Evolutionary conservation across 2,888 invertebrate genomes (phyloP).

Genomic region (Acleris literana): DNA sequence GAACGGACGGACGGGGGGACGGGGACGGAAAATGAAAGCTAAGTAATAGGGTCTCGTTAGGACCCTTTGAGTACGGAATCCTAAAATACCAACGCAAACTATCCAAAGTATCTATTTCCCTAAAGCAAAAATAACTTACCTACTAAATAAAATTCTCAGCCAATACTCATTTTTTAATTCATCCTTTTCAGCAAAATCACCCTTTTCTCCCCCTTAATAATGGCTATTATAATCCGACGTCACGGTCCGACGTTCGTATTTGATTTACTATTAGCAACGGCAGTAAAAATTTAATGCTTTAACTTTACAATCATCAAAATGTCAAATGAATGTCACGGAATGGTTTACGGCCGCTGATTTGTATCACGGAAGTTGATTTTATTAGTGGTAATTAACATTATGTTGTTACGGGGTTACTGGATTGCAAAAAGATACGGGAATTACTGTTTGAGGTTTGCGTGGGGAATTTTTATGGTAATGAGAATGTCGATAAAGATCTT

Average conservation of each 20-base stretch:
- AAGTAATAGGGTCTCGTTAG: no score
- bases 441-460: not conserved
- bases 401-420: not conserved
- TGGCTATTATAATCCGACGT: not conserved
- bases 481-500: no score
- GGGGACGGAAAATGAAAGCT: no score
- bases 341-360: slow-evolving; percentile 15
- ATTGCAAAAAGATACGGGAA: not conserved
- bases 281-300: slow-evolving; percentile 22
- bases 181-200: not conserved
- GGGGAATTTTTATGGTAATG: no score
- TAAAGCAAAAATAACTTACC: no score
- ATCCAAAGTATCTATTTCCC: no score
- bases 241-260: not conserved
- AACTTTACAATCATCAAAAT: slow-evolving; percentile 26
- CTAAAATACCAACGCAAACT: no score
- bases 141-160: no score
- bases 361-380: not conserved
- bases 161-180: not conserved
- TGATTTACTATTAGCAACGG: slow-evolving; percentile 24
- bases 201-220: not conserved
- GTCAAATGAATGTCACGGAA: slow-evolving; percentile 28
- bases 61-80: no score
- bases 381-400: not conserved
- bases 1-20: no score